A percentile compares a stretch with the other conserved stretches of the same genome.
These are phyloP conservation scores for Epinotia bilunana DNA, from an alignment of 2,888 invertebrate genomes.

Conservation along the genomic window DNA sequence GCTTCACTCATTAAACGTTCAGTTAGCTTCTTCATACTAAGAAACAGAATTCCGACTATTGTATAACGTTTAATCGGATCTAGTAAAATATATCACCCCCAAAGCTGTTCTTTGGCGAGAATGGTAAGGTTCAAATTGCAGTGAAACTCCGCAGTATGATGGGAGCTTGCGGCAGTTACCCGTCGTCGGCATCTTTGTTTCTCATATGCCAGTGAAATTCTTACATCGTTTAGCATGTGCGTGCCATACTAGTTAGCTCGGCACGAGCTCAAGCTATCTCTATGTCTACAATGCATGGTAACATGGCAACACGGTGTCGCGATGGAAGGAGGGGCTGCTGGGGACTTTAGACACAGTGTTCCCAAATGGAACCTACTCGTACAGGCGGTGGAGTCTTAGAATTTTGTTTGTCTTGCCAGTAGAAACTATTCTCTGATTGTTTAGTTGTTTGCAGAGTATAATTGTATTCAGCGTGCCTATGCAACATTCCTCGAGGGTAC, in stretches of 20 bases:
- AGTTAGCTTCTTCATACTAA: constrained; percentile 69
- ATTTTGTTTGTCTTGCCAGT: constrained; percentile 7
- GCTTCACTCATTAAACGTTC: constrained; percentile 58
- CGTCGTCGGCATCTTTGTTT: constrained; percentile 62
- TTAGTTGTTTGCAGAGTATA: constrained; percentile 8
- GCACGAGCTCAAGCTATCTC: constrained; percentile 32
- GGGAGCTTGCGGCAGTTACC: not conserved
- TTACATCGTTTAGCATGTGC: constrained; percentile 60
- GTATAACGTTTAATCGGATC: constrained; percentile 3
- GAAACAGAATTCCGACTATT: constrained; percentile 42
- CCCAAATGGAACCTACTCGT: not conserved
- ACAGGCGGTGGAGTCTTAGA: not conserved
- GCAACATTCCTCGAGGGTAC: not conserved
- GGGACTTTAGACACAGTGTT: not conserved
- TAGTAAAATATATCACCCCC: not conserved
- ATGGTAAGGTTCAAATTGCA: not conserved
- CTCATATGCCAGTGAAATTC: constrained; percentile 70
- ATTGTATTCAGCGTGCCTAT: not conserved
- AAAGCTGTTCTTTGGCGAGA: not conserved
- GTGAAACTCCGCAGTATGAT: not conserved
- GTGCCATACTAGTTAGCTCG: constrained; percentile 43
- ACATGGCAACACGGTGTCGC: constrained; percentile 11
- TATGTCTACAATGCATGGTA: constrained; percentile 12
- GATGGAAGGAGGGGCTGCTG: not conserved
- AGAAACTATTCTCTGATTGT: not conserved